Base-by-base conservation (phyloP, 2,888 invertebrate genomes). In the Barypeithes pellucidus region DNA sequence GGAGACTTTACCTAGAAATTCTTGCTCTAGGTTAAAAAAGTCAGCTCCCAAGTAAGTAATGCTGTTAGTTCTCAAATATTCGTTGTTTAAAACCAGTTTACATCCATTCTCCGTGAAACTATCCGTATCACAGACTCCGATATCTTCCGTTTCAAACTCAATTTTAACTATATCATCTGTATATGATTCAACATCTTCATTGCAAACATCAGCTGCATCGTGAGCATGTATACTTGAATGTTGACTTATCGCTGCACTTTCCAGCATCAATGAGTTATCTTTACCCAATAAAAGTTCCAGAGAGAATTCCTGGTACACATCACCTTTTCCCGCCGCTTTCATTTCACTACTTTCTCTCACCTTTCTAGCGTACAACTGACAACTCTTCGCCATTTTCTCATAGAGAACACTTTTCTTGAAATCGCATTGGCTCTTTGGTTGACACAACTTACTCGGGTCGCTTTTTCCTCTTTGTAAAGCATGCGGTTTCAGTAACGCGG, bases 401-500 rank as follows among this genome's bases (percentile, higher is more conserved):
- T 77, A 75, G 11, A 57, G 54, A 2, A 18, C 11, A 36, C 33
- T 57, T 2, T 57, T 57, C 11, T 33, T 33, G 12, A 14, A 24
- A 16, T 41, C 50, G 43, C 36, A 12, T 39, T 68, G 29, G 4
- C 63, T 45, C 11, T 16, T 67, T 3, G n/a, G 22, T 12, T 18
- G n/a, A 29, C 18, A 39, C 4, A 16, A 2, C 20, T 57, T 16
- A 14, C 18, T 43, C n/a, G 14, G 0, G 5, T 67, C 18, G 20
- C 3, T 50, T 59, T 33, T 22, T 14, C 33, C 62, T 50, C 47
- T 54, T 11, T 7, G 41, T 16, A 41, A 47, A 54, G 12, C 61
- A 12, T 75, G 74, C 3, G 80, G 78, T 66, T 77, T 75, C n/a
- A 82, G 66, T 16, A 81, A 63, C 0, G 79, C 77, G 20, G 78